These are phyloP conservation scores for Aplodontia rufa DNA, from an alignment of 2,113 vertebrate genomes.

Conservation along the genomic window DNA sequence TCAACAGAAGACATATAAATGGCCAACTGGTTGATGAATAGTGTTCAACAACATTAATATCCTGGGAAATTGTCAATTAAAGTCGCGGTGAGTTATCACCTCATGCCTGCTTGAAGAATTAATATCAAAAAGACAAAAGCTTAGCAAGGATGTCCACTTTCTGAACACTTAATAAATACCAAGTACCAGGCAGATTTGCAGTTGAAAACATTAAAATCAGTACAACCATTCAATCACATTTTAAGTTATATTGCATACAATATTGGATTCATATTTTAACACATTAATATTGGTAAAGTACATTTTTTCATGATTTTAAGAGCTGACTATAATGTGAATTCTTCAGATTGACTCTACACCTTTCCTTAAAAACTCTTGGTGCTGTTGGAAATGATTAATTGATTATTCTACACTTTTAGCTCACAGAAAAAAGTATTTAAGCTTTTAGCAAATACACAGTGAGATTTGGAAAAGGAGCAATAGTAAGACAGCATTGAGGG, in stretches of 20 bases:
- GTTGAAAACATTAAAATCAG: neutral
- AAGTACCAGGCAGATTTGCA: no score
- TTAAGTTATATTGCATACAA: neutral
- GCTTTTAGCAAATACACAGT: neutral
- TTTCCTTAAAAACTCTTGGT: neutral
- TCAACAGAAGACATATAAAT: neutral
- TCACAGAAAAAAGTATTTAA: neutral
- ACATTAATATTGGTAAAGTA: neutral
- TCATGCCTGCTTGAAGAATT: neutral
- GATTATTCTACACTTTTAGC: neutral
- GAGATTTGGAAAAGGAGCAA: neutral
- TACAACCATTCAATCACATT: neutral
- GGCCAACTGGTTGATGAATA: neutral
- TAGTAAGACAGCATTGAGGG: neutral
- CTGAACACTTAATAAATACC: neutral
- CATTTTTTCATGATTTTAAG: neutral
- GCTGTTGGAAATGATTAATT: neutral
- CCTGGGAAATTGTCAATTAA: neutral
- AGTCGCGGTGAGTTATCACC: neutral
- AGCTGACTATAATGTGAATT: neutral
- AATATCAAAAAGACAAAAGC: neutral
- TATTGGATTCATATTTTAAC: neutral
- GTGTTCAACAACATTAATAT: neutral
- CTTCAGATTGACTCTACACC: neutral
- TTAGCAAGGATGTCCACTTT: neutral